Base-by-base conservation (phyloP, 2,888 invertebrate genomes). In the Chymomyza procnemis region DNA sequence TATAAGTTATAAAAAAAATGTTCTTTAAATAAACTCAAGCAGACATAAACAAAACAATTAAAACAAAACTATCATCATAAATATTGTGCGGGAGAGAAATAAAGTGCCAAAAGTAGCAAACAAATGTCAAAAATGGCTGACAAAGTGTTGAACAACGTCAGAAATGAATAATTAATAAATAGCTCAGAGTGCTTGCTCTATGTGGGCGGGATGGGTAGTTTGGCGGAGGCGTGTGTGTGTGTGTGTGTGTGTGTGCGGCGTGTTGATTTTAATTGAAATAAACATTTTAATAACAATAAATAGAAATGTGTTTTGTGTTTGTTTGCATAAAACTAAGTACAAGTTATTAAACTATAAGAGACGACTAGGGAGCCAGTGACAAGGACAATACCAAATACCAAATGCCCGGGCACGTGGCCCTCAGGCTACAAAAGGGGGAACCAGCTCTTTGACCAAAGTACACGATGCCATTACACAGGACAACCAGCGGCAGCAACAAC, bases 271-370 rank as follows among this genome's bases (percentile, higher is more conserved):
- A 87, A 83, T 83, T 83, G 87, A 85, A 87, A 75, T 71, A 73
- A 80, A 75, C 69, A 83, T 75, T 87, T 85, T 87, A 78, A 68
- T 18, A 70, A 67, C 78, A 76, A 82, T 83, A 82, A 85, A 83
- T 85, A 56, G 64, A 67, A 59, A 64, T 68, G 67, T 71, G 55
- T 46, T 22, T 73, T 55, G 21, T 19, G 19, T 54, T 30, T 52
- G 12, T 30, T 16, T 34, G 19, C 41, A 55, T 19, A 55, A 62
- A 8, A 62, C 5, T 55, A 41, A 5, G 52, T 50, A 68, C 16
- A 57, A 34, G 54, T 56, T 48, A 22, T 54, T 59, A 55, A 22
- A 64, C 21, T 34, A 59, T 12, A 41, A 22, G 55, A n/a, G 21
- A 62, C 22, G 56, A 16, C n/a, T n/a, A 41, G 12, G 14, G 58